Evolutionary conservation across 2,797 vertebrate species (phyloP), one percentile per base, ranked within the genome.

Genomic region (Pipistrellus pipistrellus): DNA sequence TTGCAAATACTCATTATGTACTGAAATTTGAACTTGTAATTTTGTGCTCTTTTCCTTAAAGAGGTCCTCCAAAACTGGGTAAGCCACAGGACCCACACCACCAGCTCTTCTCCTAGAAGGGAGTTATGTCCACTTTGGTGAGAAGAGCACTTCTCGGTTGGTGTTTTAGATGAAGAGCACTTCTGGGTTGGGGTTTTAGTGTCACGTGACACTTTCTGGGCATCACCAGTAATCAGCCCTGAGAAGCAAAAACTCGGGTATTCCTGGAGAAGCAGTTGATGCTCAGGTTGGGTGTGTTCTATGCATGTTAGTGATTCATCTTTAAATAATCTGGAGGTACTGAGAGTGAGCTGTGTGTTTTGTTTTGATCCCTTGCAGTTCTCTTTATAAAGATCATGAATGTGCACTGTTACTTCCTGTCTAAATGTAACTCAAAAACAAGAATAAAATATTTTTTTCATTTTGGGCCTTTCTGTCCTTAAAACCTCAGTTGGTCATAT

Each of bases 381-480:
- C 32, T 66, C 71, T 86, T 80, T 91, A 46, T 76, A 76, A 30
- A 90, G 25, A 57, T 44, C 76, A 80, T 13, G 38, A 84, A 48
- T 23, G 11, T 46, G 21, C 55, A 46, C 8, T 51, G 46, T 76
- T 66, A 62, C 76, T 95, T 95, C 94, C 77, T 88, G 53, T 69
- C 46, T 83, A 35, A 64, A 20, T 25, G 15, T 44, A 85, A 95
- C 82, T 68, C 44, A 77, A 80, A 84, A 71, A 20, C 59, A 68
- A 10, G 9, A 48, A 78, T 66, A 83, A 89, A 25, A 32, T 27
- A 0, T 38, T 46, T 48, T 94, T 94, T 94, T 81, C 20, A 21
- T 44, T 68, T 71, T 96, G 53, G 88, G 81, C 30, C 46, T 72
- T 30, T 72, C 81, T 64, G 46, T 44, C 15, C 57, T 93, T 81